Base-by-base conservation (phyloP, 2,888 invertebrate genomes). In the Stegana nigrithorax region DNA sequence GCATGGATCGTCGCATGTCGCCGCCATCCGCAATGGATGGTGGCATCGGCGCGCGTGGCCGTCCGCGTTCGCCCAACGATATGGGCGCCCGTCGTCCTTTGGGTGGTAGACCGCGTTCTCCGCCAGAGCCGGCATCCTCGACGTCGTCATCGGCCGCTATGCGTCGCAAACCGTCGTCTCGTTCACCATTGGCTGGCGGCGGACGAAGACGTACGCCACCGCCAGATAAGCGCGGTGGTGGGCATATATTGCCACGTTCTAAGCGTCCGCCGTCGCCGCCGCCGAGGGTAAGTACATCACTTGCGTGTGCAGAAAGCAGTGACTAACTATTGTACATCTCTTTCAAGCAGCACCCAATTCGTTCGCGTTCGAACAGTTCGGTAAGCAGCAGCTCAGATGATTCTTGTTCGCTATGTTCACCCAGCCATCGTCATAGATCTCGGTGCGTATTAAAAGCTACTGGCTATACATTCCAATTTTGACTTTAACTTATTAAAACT, bases 321-420 rank as follows among this genome's bases (percentile, higher is more conserved):
- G 26, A 26, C n/a, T n/a, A n/a, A n/a, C n/a, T n/a, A n/a, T n/a
- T n/a, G n/a, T n/a, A n/a, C n/a, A n/a, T n/a, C n/a, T n/a, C n/a
- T n/a, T n/a, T n/a, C n/a, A n/a, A 61, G 0, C 56, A 83, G 81
- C 78, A 78, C 65, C 78, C 84, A 59, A 86, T 87, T 78, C 89
- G 92, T 0, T 91, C 92, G n/a, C 90, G 90, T 0, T 90, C 91
- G 0, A 91, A 90, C 1, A 93, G 93, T 36, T 92, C 93, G 0
- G 89, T 90, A 51, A 93, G 93, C 86, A 93, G 92, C 71, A 94
- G 94, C 80, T 93, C 93, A 0, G 93, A 93, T 75, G 92, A 93
- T 78, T 93, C 93, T 0, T 94, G 94, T 78, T 93, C 93, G 0
- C 92, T 94, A 1, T 94, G 94, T 81, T 93, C 93, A 0, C 92